Percentiles rank a stretch among this genome's conserved stretches.
Evolutionary conservation across 2,797 vertebrate species (phyloP).

Genomic region (Ispidina lecontei): DNA sequence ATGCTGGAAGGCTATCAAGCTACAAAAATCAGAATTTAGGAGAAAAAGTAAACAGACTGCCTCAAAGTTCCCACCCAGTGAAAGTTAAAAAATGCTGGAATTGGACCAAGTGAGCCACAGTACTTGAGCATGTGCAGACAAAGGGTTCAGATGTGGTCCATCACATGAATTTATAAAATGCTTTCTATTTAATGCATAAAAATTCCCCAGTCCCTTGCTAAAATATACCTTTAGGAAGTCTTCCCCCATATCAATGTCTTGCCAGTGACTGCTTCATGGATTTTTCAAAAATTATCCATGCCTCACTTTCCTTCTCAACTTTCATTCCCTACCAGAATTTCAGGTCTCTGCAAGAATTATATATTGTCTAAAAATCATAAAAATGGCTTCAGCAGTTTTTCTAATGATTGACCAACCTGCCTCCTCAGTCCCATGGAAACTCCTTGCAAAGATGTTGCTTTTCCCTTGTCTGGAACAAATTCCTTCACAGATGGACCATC

Average conservation of each 20-base stretch:
- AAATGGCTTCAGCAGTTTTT: constrained; percentile 29
- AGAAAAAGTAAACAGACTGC: background rate
- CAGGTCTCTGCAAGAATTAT: background rate
- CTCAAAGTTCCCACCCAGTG: background rate
- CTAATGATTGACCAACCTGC: constrained; percentile 66
- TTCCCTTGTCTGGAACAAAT: constrained; percentile 76
- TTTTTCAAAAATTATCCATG: background rate
- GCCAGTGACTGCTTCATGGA: background rate
- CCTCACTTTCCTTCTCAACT: background rate
- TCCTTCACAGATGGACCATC: constrained; percentile 78
- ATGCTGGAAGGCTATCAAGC: background rate
- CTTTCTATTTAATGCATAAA: background rate
- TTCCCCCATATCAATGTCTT: background rate
- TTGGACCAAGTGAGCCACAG: background rate
- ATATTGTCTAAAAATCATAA: background rate
- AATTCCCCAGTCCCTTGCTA: background rate
- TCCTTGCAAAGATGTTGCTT: constrained; percentile 68
- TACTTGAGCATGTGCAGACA: background rate
- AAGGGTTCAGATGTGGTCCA: background rate
- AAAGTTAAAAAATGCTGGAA: constrained; percentile 7
- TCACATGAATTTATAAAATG: background rate
- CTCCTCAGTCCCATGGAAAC: constrained; percentile 68
- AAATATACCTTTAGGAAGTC: background rate
- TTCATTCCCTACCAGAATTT: background rate
- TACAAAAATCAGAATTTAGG: background rate